Conservation (phyloP, 2,888 invertebrate species). For the Tuberolachnus salignus region DNA sequence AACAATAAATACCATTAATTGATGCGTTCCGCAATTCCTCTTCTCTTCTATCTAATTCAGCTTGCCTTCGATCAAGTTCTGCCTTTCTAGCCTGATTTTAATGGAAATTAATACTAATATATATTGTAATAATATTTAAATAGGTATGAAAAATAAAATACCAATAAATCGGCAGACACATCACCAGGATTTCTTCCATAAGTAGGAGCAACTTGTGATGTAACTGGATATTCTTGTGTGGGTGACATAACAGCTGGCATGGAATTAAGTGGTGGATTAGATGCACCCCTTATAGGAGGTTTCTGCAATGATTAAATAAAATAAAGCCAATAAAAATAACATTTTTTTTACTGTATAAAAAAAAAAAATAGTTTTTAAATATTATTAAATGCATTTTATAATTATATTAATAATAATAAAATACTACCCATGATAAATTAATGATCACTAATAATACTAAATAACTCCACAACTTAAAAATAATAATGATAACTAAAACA, state of each 20-base stretch:
- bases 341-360: not conserved
- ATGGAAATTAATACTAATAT: not conserved
- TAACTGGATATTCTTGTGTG: slow-evolving; percentile 65
- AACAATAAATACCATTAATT: slow-evolving; percentile 63
- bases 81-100: slow-evolving; percentile 70
- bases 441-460: not conserved
- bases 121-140: slow-evolving; percentile 16
- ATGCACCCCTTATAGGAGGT: slow-evolving; percentile 63
- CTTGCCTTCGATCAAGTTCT: slow-evolving; percentile 89
- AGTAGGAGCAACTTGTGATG: slow-evolving; percentile 70
- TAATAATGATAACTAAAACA: slow-evolving; percentile 58
- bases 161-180: slow-evolving; percentile 60
- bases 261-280: slow-evolving; percentile 66
- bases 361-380: not conserved
- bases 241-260: slow-evolving; percentile 86
- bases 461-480: slow-evolving; percentile 31
- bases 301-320: slow-evolving; percentile 60
- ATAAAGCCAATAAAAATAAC: not conserved
- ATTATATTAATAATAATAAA: not conserved
- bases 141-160: slow-evolving; percentile 50
- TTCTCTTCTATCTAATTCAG: slow-evolving; percentile 84
- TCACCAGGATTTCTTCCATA: slow-evolving; percentile 69
- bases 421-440: not conserved
- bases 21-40: slow-evolving; percentile 75
- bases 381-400: not conserved